Evolutionary conservation across 1,140 invertebrate species (phyloP).

Genomic region (Anadara kagoshimensis): DNA sequence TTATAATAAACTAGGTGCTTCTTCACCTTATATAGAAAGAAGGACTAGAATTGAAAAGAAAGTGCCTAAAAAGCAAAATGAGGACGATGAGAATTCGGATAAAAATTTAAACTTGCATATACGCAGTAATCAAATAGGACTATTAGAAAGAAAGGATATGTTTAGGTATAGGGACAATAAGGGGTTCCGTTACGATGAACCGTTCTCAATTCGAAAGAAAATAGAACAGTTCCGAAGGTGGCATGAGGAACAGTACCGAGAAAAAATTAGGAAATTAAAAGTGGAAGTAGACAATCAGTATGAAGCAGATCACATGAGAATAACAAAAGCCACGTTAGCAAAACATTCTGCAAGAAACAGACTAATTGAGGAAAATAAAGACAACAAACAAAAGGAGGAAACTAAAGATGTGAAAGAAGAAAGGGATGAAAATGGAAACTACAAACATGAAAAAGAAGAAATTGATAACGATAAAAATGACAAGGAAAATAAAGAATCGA

Average conservation of each 20-base stretch:
- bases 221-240: constrained; percentile 60
- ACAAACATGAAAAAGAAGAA: not conserved
- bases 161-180: constrained; percentile 18
- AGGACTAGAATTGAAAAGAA: constrained; percentile 34
- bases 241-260: constrained; percentile 57
- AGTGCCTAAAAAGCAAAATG: not conserved
- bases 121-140: constrained; percentile 56
- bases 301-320: constrained; percentile 40
- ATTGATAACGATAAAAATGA: constrained; percentile 1
- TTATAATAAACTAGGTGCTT: constrained; percentile 39
- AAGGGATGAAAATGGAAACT: constrained; percentile 5
- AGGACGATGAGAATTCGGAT: constrained; percentile 8
- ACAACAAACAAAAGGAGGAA: constrained; percentile 20
- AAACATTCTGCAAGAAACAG: constrained; percentile 7
- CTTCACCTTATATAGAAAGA: constrained; percentile 44
- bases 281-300: constrained; percentile 49
- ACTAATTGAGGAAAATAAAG: not conserved
- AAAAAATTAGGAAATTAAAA: constrained; percentile 52
- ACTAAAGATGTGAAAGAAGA: constrained; percentile 10
- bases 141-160: constrained; percentile 45
- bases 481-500: constrained; percentile 5
- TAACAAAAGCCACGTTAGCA: constrained; percentile 16
- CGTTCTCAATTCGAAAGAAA: constrained; percentile 57
- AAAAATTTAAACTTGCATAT: constrained; percentile 43
- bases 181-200: constrained; percentile 38